These are phyloP conservation scores for Cheumatopsyche charites DNA, from an alignment of 1,140 invertebrate species.

Conservation along the genomic window DNA sequence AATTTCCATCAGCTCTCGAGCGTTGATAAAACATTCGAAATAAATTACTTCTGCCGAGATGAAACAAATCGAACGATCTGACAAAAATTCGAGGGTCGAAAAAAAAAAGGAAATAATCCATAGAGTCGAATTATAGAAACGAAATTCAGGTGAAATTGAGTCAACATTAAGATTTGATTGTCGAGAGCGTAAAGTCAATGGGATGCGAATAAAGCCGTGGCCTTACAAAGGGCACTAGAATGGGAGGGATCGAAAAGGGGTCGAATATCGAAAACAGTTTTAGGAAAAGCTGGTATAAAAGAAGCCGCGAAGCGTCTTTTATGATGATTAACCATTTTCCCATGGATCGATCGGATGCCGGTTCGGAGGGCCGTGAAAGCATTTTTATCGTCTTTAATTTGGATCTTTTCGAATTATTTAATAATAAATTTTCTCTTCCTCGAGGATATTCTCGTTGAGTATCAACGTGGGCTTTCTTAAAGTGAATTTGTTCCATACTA, in stretches of 20 bases:
- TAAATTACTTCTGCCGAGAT: slow-evolving; percentile 8
- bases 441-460: too few relatives aligned
- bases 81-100: background rate
- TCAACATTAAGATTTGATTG: slow-evolving; percentile 24
- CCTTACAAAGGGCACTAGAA: background rate
- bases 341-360: background rate
- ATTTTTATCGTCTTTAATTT: slow-evolving; percentile 38
- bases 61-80: background rate
- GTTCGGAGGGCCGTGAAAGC: slow-evolving; percentile 26
- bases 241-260: too few relatives aligned
- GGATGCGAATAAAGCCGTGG: background rate
- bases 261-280: background rate
- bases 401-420: slow-evolving; percentile 34
- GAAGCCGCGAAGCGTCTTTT: slow-evolving; percentile 14
- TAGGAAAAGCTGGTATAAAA: background rate
- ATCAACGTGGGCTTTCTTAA: too few relatives aligned
- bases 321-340: slow-evolving; percentile 31
- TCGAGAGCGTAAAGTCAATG: slow-evolving; percentile 16
- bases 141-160: slow-evolving; percentile 4
- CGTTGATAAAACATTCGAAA: slow-evolving; percentile 18
- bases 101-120: slow-evolving; percentile 3
- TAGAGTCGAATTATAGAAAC: background rate
- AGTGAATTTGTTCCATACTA: background rate
- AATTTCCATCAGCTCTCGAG: background rate
- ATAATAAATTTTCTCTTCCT: too few relatives aligned